Evolutionary conservation across 2,797 vertebrate species (phyloP), one percentile per base, ranked within the genome.

Genomic region (Sebastes flavidus): DNA sequence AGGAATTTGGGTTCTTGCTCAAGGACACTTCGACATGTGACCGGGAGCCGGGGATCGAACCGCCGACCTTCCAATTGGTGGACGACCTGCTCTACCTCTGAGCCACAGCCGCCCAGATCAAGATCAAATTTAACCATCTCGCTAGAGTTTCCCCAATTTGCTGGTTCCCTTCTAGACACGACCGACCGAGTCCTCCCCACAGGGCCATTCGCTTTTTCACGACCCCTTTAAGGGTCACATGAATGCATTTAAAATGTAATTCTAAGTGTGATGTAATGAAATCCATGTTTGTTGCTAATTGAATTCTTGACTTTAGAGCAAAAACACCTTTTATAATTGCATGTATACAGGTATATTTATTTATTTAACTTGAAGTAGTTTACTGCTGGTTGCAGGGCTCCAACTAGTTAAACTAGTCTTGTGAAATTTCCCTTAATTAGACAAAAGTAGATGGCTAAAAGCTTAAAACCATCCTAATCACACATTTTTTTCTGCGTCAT

Each of bases 401-500:
- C 32, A 34, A 65, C 52, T 27, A 14, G 54, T 77, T 68, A 67
- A 81, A 77, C 42, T 6, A 24, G 38, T 71, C 72, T 80, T 77
- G 73, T 62, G 75, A 84, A 84, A 87, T 63, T 71, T 81, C 54
- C 63, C 82, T 74, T 56, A 72, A 78, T 75, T 30, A 78, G 25
- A 78, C 49, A 83, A 78, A 87, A 83, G 62, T 75, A 82, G 72
- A 80, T 42, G 56, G 46, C 63, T 72, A 49, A 67, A 85, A 59
- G 54, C 80, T 76, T 89, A 72, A 88, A 85, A 79, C 80, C 71
- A 29, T 87, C 71, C 72, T 83, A 84, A 88, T 75, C 76, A 22
- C 68, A 75, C 25, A 62, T 83, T 86, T 72, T 87, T 83, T 82
- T 61, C 83, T 66, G 29, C 87, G 62, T 88, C 86, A 87, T 87